A percentile compares a stretch with the other conserved stretches of the same genome.
Conservation (phyloP, 2,113 vertebrate genomes). For the Amia ocellicauda region DNA sequence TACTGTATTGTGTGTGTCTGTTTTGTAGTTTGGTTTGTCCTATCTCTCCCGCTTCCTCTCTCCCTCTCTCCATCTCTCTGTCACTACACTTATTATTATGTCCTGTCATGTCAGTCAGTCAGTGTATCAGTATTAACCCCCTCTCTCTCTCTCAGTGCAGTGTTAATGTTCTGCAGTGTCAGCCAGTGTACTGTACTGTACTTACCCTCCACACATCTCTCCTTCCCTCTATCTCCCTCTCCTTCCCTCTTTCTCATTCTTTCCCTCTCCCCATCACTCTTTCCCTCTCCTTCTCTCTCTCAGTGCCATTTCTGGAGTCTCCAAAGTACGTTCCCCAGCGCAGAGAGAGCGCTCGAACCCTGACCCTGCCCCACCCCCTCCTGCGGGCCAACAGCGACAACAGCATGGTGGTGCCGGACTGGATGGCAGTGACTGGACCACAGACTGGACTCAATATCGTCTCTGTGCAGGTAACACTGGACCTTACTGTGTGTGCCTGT, state of each 20-base stretch:
- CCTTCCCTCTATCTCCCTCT: conserved; percentile 3
- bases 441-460: conserved; percentile 62
- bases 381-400: conserved; percentile 87
- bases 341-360: conserved; percentile 65
- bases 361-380: conserved; percentile 74
- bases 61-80: too few species aligned
- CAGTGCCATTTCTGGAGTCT: conserved; percentile 87
- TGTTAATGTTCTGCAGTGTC: neutral
- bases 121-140: too few species aligned
- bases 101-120: too few species aligned
- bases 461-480: conserved; percentile 64
- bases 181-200: neutral
- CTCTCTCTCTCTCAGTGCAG: too few species aligned
- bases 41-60: too few species aligned
- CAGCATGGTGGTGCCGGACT: conserved; percentile 84
- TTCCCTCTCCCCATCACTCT: conserved; percentile 1
- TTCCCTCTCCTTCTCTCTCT: neutral
- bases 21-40: too few species aligned
- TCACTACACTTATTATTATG: too few species aligned
- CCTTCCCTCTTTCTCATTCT: neutral
- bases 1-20: conserved; percentile 3
- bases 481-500: neutral
- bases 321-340: conserved; percentile 81
- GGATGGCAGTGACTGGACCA: conserved; percentile 77
- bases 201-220: neutral